phyloP scores from a whole-genome alignment of 1,140 invertebrate genomes.

The Lanistes nyassanus region DNA sequence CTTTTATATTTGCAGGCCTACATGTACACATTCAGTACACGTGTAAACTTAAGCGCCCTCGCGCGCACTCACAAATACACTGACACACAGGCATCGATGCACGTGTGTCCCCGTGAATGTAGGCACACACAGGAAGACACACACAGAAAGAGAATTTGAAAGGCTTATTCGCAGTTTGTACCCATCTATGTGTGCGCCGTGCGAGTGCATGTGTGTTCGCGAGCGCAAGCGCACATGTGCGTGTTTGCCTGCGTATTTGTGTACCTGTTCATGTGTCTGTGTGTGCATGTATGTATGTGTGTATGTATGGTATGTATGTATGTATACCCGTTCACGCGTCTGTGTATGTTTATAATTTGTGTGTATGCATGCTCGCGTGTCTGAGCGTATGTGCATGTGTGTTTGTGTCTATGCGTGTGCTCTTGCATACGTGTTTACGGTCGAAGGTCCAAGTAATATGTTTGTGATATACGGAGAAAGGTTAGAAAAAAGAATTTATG shows the following conservation, averaged over 20 bases:
- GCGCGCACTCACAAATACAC: slow-evolving; percentile 3
- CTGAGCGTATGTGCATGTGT: background rate
- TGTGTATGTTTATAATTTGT: background rate
- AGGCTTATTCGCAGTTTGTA: too few species aligned
- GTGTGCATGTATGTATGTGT: slow-evolving; percentile 11
- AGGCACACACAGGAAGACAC: background rate
- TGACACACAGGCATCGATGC: slow-evolving; percentile 5
- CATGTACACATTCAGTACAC: too few species aligned
- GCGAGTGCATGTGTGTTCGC: background rate
- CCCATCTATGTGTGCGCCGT: too few species aligned
- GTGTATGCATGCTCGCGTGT: slow-evolving; percentile 1
- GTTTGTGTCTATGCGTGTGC: background rate
- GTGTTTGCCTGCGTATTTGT: too few species aligned
- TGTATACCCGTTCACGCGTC: too few species aligned
- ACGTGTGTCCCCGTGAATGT: background rate
- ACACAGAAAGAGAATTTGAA: background rate
- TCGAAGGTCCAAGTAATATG: too few species aligned
- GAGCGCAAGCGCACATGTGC: background rate
- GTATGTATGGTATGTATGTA: too few species aligned
- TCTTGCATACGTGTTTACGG: too few species aligned
- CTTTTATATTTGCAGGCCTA: too few species aligned
- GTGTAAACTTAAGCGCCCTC: background rate
- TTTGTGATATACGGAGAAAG: too few species aligned
- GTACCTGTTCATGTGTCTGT: slow-evolving; percentile 7
- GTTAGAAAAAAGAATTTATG: too few species aligned